Conservation (phyloP, 2,888 invertebrate genomes). For the Pandemis heparana region DNA sequence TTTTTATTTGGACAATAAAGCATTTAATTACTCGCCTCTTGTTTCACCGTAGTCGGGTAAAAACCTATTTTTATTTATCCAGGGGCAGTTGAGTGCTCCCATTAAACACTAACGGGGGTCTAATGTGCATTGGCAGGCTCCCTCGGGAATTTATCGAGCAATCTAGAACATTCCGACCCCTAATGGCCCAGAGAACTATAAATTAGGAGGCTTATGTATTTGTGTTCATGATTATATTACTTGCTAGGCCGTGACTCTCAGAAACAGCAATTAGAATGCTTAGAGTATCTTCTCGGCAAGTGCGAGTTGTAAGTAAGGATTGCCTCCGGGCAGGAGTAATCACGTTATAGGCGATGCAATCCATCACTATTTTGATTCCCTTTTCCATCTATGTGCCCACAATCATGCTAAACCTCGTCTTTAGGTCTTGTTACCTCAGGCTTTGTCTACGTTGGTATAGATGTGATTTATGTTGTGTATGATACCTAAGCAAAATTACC, state of each 20-base stretch:
- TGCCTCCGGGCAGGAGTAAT: too few relatives aligned
- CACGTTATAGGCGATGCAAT: too few relatives aligned
- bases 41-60: background rate
- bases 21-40: too few relatives aligned
- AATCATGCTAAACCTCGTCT: too few relatives aligned
- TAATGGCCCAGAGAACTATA: slow-evolving; percentile 14
- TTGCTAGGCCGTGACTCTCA: background rate
- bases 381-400: background rate
- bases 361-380: too few relatives aligned
- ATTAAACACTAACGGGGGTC: slow-evolving; percentile 7
- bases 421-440: too few relatives aligned
- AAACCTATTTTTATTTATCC: slow-evolving; percentile 2
- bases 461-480: too few relatives aligned
- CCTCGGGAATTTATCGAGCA: background rate
- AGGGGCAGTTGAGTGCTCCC: background rate
- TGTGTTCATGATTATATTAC: background rate
- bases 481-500: too few relatives aligned
- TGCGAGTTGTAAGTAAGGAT: too few relatives aligned
- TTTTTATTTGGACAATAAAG: too few relatives aligned
- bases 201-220: slow-evolving; percentile 1
- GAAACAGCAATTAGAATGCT: background rate
- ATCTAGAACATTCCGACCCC: slow-evolving; percentile 10
- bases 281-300: too few relatives aligned
- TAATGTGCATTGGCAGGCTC: slow-evolving; percentile 1
- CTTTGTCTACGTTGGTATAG: too few relatives aligned